Evolutionary conservation across 2,113 vertebrate genomes (phyloP).

Genomic region (Megaptera novaeangliae): DNA sequence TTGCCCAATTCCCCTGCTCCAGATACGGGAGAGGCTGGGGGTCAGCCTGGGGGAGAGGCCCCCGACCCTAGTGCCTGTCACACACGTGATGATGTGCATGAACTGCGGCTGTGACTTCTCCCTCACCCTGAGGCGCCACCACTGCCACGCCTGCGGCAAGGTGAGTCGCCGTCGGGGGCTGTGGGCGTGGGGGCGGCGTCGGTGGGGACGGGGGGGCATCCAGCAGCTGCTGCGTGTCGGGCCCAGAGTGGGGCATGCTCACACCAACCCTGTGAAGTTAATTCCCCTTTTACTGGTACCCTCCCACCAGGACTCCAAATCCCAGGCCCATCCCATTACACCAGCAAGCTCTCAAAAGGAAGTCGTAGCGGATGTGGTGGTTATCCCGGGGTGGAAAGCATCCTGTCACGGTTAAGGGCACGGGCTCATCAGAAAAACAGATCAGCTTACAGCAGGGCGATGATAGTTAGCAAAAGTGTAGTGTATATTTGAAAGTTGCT

Average conservation of each 20-base stretch:
- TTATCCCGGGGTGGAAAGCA: not conserved
- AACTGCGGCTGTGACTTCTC: conserved; percentile 96
- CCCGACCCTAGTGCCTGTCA: conserved; percentile 91
- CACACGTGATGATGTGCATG: conserved; percentile 98
- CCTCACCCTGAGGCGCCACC: conserved; percentile 92
- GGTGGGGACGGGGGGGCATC: not conserved
- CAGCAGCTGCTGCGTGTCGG: too few species aligned
- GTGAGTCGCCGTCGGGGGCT: conserved; percentile 75
- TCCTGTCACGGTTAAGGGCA: not conserved
- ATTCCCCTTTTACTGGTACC: not conserved
- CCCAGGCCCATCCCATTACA: too few species aligned
- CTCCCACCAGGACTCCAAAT: not conserved
- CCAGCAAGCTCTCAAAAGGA: not conserved
- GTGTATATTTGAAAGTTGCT: not conserved
- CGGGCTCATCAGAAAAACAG: not conserved
- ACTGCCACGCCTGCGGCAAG: conserved; percentile 96
- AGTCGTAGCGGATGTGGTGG: accelerated
- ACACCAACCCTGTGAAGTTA: not conserved
- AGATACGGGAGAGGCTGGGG: conserved; percentile 88
- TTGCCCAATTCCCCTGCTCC: not conserved
- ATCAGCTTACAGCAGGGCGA: not conserved
- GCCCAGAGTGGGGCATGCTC: not conserved
- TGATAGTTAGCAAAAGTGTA: too few species aligned
- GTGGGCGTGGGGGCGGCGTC: accelerated
- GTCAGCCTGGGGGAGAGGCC: conserved; percentile 91